A percentile compares a stretch with the other conserved stretches of the same genome.
These are phyloP conservation scores for Macropis europaea DNA, from an alignment of 2,888 invertebrate genomes.

Conservation along the genomic window DNA sequence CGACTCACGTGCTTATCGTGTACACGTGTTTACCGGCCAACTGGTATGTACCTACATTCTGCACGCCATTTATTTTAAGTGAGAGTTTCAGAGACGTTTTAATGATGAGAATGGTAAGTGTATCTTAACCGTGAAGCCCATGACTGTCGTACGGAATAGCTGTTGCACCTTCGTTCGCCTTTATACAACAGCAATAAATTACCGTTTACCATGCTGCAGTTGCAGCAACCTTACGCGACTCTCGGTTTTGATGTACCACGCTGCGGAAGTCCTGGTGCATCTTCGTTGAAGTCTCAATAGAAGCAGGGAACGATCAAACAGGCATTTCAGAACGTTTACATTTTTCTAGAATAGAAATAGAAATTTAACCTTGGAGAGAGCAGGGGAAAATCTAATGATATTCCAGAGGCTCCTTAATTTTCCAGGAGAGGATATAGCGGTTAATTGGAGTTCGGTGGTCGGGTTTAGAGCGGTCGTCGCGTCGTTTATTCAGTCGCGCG, in stretches of 20 bases:
- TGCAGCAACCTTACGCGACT: slow-evolving; percentile 11
- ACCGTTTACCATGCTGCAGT: slow-evolving; percentile 29
- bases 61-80: slow-evolving; percentile 30
- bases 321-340: too few relatives aligned
- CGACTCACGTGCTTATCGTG: slow-evolving; percentile 27
- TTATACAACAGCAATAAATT: slow-evolving; percentile 62
- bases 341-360: too few relatives aligned
- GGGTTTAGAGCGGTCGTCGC: slow-evolving; percentile 30
- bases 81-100: slow-evolving; percentile 44
- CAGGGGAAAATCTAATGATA: too few relatives aligned
- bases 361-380: too few relatives aligned
- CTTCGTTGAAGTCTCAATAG: too few relatives aligned
- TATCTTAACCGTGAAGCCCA: slow-evolving; percentile 48
- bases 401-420: too few relatives aligned
- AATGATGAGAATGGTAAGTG: slow-evolving; percentile 55
- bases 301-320: too few relatives aligned
- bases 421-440: too few relatives aligned
- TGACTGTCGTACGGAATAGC: slow-evolving; percentile 56
- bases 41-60: slow-evolving; percentile 17
- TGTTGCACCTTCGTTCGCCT: slow-evolving; percentile 46
- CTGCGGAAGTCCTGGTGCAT: too few relatives aligned
- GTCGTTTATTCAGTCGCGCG: slow-evolving; percentile 54
- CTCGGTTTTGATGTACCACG: too few relatives aligned
- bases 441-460: slow-evolving; percentile 17
- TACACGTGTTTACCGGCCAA: slow-evolving; percentile 29